Evolutionary conservation across 1,140 invertebrate genomes (phyloP).

Genomic region (Lamellibrachia luymesi): DNA sequence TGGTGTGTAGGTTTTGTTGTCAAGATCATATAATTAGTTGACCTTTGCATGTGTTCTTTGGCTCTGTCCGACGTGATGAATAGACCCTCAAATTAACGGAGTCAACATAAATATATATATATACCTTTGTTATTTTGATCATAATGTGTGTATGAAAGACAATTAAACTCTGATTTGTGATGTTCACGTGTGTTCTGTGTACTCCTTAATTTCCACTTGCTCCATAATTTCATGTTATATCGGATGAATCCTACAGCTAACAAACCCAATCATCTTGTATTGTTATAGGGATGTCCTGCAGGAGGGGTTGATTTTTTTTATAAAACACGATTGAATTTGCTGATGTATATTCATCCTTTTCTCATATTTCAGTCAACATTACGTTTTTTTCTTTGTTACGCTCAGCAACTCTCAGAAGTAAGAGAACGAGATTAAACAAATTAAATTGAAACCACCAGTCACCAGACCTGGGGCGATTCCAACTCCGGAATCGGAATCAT

Average conservation of each 20-base stretch:
- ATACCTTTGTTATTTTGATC: not conserved
- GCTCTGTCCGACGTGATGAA: not conserved
- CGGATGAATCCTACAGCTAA: not conserved
- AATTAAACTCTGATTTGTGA: slow-evolving; percentile 1
- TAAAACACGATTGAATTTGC: too few relatives aligned
- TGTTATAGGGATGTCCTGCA: too few relatives aligned
- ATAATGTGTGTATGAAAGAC: not conserved
- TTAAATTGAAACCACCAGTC: too few relatives aligned
- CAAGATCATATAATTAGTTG: not conserved
- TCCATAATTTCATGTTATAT: not conserved
- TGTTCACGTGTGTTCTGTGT: not conserved
- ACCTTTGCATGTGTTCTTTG: not conserved
- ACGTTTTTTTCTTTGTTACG: too few relatives aligned
- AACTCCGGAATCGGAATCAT: too few relatives aligned
- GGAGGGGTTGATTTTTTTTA: too few relatives aligned
- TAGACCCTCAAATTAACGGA: not conserved
- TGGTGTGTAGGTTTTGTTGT: not conserved
- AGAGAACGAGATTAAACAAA: too few relatives aligned
- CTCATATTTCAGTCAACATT: too few relatives aligned
- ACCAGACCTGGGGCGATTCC: too few relatives aligned
- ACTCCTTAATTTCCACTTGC: not conserved
- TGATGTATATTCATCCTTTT: too few relatives aligned
- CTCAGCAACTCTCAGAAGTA: too few relatives aligned
- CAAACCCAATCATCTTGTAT: not conserved
- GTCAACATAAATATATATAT: not conserved